phyloP scores from a whole-genome alignment of 2,888 invertebrate species.

The Pseudococcus longispinus region DNA sequence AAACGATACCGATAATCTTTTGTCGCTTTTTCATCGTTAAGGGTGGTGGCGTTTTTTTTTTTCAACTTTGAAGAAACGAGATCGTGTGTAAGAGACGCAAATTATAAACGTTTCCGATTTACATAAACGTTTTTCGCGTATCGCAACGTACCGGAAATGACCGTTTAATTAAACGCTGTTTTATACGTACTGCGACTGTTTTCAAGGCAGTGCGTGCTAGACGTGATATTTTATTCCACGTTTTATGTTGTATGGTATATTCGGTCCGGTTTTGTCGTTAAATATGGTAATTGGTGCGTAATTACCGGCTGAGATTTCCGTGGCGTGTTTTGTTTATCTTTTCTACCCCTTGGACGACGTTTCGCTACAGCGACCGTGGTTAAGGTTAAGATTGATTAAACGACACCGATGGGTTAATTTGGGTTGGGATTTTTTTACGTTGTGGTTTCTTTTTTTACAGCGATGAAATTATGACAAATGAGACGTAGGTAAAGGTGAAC shows the following conservation, averaged over 20 bases:
- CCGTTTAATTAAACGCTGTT: background rate
- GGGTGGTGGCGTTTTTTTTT: background rate
- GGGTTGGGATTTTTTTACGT: background rate
- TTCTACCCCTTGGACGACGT: background rate
- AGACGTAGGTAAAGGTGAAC: background rate
- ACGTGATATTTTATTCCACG: background rate
- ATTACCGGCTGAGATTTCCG: constrained; percentile 9
- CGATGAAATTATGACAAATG: background rate
- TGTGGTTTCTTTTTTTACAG: background rate
- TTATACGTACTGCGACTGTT: background rate
- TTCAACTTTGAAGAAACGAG: background rate
- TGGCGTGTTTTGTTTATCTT: constrained; percentile 6
- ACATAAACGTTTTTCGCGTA: background rate
- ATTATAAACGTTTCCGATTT: constrained; percentile 11
- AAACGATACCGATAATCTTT: constrained; percentile 5
- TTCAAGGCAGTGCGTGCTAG: background rate
- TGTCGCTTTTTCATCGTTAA: constrained; percentile 16
- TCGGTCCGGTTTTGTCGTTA: background rate
- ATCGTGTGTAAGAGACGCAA: background rate
- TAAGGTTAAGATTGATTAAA: background rate
- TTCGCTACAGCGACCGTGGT: background rate
- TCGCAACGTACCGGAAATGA: background rate
- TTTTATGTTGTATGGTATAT: background rate
- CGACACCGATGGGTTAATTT: background rate
- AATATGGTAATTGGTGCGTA: constrained; percentile 9